Percentiles rank a stretch among this genome's conserved stretches.
phyloP scores from a whole-genome alignment of 2,113 vertebrate genomes.

The Calyptomena viridis region DNA sequence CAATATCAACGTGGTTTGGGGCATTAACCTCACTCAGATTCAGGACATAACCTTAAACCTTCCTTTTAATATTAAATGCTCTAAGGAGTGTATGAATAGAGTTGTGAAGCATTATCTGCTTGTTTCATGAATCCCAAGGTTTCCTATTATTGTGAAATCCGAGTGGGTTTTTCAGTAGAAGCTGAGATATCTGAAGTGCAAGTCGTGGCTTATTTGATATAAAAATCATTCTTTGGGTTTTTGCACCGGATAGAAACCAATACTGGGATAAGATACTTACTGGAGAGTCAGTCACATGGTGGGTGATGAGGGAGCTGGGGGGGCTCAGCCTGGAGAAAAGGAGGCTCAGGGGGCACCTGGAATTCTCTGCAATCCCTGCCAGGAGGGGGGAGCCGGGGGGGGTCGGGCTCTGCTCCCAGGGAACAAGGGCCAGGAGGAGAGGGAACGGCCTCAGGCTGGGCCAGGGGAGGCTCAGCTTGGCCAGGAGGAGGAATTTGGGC shows the following conservation, averaged over 20 bases:
- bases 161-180: not conserved
- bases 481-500: not conserved
- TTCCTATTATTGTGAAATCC: not conserved
- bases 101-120: not conserved
- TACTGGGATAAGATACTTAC: not conserved
- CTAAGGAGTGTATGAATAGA: not conserved
- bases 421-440: no score
- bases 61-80: not conserved
- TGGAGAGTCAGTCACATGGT: not conserved
- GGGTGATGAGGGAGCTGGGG: not conserved
- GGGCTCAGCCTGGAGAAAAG: no score
- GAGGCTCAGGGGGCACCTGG: no score
- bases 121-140: not conserved
- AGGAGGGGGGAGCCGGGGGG: no score
- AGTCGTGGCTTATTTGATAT: not conserved
- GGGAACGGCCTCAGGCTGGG: no score
- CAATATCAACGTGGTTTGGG: not conserved
- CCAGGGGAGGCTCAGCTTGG: no score
- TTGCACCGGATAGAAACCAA: not conserved
- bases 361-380: no score
- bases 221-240: not conserved
- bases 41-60: not conserved
- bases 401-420: no score
- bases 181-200: not conserved
- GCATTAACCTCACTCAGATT: not conserved